A percentile compares a stretch with the other conserved stretches of the same genome.
Evolutionary conservation across 2,113 vertebrate species (phyloP).

Genomic region (Melanerpes aurifrons): DNA sequence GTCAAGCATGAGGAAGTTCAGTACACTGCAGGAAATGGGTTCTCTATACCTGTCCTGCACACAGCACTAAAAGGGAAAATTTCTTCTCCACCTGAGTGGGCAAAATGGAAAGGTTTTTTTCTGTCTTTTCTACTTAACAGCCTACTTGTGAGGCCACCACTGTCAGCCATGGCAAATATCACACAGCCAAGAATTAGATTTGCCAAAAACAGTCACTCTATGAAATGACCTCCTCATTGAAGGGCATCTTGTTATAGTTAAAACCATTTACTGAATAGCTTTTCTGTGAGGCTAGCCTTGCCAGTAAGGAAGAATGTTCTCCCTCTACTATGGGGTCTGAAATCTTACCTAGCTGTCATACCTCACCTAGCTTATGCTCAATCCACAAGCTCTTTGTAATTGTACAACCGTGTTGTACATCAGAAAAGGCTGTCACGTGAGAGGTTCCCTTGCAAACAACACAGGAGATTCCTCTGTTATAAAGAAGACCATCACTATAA

Average conservation of each 20-base stretch:
- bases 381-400: neutral
- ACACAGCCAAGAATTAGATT: constrained; percentile 2
- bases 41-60: neutral
- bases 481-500: neutral
- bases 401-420: neutral
- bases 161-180: neutral
- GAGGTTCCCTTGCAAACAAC: neutral
- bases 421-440: neutral
- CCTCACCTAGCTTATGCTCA: neutral
- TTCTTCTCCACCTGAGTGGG: neutral
- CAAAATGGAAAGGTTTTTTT: neutral
- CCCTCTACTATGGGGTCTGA: neutral
- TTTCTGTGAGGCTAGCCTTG: neutral
- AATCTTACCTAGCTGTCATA: neutral
- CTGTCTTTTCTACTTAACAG: neutral
- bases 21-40: neutral
- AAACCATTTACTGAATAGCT: constrained; percentile 29
- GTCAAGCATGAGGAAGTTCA: neutral
- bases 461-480: neutral
- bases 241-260: constrained; percentile 36
- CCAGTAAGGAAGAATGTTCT: neutral
- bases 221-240: constrained; percentile 36
- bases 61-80: neutral
- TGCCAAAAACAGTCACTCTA: constrained; percentile 36
- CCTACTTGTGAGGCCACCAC: neutral